phyloP scores from a whole-genome alignment of 2,113 vertebrate species.

The Anarhynchus alexandrinus region DNA sequence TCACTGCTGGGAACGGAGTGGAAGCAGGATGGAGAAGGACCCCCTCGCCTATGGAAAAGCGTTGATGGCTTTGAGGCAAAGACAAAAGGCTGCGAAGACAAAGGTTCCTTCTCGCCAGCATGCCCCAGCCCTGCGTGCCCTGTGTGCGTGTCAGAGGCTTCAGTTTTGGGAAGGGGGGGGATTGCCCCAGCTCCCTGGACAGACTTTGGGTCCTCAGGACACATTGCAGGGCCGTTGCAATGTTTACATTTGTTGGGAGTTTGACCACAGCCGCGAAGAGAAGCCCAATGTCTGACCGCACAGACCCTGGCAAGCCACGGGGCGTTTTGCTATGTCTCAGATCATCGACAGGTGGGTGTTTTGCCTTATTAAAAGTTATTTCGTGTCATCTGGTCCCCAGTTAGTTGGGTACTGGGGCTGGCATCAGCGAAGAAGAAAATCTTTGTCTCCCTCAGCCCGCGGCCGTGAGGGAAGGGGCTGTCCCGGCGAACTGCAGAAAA shows the following conservation, averaged over 20 bases:
- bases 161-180: neutral
- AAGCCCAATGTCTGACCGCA: fast-evolving
- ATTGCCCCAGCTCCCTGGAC: neutral
- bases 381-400: neutral
- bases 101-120: neutral
- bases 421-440: neutral
- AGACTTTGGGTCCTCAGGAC: neutral
- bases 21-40: neutral
- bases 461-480: fast-evolving
- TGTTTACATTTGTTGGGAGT: neutral
- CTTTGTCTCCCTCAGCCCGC: neutral
- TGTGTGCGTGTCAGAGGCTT: neutral
- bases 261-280: neutral
- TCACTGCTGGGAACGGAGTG: neutral
- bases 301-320: neutral
- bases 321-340: fast-evolving
- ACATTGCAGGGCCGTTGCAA: neutral
- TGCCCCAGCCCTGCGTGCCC: fast-evolving
- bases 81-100: neutral
- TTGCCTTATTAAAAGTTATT: neutral
- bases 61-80: neutral
- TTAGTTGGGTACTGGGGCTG: neutral
- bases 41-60: neutral
- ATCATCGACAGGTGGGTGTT: neutral
- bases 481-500: neutral